Conservation (phyloP, 2,797 vertebrate genomes). For the Malacoctenus gilli region DNA sequence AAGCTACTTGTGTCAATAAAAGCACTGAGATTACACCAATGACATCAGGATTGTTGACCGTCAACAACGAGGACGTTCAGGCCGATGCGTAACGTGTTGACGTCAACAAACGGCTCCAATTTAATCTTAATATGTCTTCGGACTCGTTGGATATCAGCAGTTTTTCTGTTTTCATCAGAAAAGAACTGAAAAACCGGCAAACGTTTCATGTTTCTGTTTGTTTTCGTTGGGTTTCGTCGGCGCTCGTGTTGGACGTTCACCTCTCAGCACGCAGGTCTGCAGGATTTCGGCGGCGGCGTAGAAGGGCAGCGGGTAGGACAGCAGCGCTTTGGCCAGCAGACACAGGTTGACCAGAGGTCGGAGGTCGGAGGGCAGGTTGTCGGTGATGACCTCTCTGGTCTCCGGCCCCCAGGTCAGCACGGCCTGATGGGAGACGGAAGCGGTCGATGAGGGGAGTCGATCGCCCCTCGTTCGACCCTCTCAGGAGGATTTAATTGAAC, state of each 20-base stretch:
- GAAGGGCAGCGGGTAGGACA: conserved; percentile 87
- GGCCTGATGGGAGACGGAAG: conserved; percentile 68
- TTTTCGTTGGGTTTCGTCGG: background rate
- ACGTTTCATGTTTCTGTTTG: too few relatives aligned
- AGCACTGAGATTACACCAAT: too few relatives aligned
- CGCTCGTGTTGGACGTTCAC: conserved; percentile 32
- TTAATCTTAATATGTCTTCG: background rate
- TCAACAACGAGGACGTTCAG: conserved; percentile 18
- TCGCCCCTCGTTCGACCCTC: conserved; percentile 6
- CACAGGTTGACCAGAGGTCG: conserved; percentile 82
- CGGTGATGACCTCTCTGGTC: conserved; percentile 85
- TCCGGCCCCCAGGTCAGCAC: conserved; percentile 82
- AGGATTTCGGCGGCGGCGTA: conserved; percentile 83
- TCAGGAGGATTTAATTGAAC: too few relatives aligned
- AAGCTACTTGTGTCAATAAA: too few relatives aligned
- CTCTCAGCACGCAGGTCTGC: conserved; percentile 63
- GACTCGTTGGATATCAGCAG: too few relatives aligned
- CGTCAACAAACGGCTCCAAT: conserved; percentile 4
- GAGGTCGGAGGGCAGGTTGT: conserved; percentile 82
- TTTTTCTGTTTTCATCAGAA: too few relatives aligned
- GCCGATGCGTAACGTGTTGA: conserved; percentile 18
- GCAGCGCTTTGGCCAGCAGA: conserved; percentile 81
- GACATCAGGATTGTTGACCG: conserved; percentile 34
- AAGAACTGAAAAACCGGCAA: too few relatives aligned
- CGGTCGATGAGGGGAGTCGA: conserved; percentile 22